A percentile compares a stretch with the other conserved stretches of the same genome.
Evolutionary conservation across 1,140 invertebrate genomes (phyloP).

Genomic region (Chrysoperla carnea): DNA sequence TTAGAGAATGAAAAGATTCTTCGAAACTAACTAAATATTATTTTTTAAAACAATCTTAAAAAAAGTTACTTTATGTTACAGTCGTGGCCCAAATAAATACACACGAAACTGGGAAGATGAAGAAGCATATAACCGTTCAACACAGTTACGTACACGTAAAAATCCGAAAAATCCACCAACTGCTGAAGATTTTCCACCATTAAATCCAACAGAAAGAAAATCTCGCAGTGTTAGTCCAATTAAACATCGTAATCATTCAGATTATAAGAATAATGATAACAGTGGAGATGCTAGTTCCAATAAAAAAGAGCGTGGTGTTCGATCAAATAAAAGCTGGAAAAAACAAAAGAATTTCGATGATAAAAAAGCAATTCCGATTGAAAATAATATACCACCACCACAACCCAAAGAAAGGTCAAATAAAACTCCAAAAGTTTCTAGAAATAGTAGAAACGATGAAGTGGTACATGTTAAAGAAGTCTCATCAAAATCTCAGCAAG

Average conservation of each 20-base stretch:
- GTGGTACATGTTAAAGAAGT: no score
- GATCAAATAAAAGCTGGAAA: background rate
- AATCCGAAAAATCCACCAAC: conserved; percentile 14
- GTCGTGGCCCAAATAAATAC: conserved; percentile 79
- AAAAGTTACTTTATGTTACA: conserved; percentile 22
- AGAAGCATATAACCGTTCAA: conserved; percentile 46
- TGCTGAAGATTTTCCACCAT: conserved; percentile 25
- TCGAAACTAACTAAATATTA: no score
- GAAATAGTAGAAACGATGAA: no score
- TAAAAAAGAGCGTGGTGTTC: no score
- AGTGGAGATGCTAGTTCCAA: no score
- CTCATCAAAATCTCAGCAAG: no score
- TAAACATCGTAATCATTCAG: background rate
- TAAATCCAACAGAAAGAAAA: conserved; percentile 18
- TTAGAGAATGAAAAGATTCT: no score
- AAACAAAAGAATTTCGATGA: background rate
- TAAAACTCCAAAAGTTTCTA: no score
- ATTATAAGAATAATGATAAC: conserved; percentile 11
- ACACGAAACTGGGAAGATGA: conserved; percentile 84
- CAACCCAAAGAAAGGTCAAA: no score
- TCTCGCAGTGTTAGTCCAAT: conserved; percentile 1
- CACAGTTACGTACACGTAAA: conserved; percentile 15
- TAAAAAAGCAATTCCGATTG: background rate
- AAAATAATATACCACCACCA: no score
- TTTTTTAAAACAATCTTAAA: no score